phyloP scores from a whole-genome alignment of 1,140 invertebrate genomes.

The Cotesia glomerata region DNA sequence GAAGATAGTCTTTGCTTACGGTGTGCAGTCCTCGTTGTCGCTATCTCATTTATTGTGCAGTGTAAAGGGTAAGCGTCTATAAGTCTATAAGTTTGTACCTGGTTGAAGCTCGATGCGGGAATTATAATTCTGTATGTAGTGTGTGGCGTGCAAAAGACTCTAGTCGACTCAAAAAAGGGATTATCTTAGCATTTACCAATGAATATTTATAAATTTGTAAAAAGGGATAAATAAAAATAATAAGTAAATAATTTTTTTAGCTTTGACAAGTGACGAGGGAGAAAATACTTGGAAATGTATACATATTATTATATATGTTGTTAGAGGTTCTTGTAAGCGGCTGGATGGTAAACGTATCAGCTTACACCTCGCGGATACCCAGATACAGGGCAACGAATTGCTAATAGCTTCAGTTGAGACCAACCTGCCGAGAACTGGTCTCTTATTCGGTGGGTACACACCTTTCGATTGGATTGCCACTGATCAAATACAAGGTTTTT shows the following conservation, averaged over 20 bases:
- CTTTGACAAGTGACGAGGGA: neutral
- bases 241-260: too few relatives aligned
- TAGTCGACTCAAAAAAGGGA: neutral
- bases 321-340: neutral
- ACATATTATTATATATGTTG: neutral
- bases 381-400: neutral
- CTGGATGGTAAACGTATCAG: neutral
- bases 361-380: neutral
- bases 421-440: neutral
- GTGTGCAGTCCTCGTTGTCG: conserved; percentile 1
- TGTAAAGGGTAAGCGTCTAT: neutral
- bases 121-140: too few relatives aligned
- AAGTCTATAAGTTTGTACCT: neutral
- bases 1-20: conserved; percentile 25
- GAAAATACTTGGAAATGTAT: neutral
- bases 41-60: neutral
- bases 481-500: too few relatives aligned
- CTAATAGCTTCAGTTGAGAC: neutral
- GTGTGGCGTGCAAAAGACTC: too few relatives aligned
- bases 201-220: too few relatives aligned
- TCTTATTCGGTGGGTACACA: too few relatives aligned
- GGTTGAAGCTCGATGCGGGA: neutral
- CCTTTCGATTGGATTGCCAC: too few relatives aligned
- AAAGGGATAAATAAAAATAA: too few relatives aligned
- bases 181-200: neutral